Evolutionary conservation across 1,140 invertebrate genomes (phyloP), one percentile per base, ranked within the genome.

Genomic region (Anoplophora glabripennis): DNA sequence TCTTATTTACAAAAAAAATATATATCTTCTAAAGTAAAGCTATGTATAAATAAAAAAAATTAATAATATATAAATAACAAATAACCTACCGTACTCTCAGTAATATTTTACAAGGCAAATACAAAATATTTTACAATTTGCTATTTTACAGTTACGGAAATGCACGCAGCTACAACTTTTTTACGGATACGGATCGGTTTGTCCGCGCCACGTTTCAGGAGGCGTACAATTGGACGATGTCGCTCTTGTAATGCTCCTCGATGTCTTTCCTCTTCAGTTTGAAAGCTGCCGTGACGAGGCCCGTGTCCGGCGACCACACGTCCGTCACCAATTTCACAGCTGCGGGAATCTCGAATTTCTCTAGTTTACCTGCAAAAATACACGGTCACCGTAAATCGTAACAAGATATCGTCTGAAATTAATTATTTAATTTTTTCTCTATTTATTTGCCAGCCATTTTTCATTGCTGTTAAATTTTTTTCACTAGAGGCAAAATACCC

Each of bases 221-320:
- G 57, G 89, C 86, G 76, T 98, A 98, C 91, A 98, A 94, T 61
- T 87, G 80, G 70, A 92, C 90, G 69, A 98, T 94, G 75, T 94
- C 90, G 53, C 87, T 81, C 75, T 93, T 86, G 79, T 96, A 99
- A 68, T 86, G 84, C 56, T 96, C 89, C 76, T 97, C 91, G 55
- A 99, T 95, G 69, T 93, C 89, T 83, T 95, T 96, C 63, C 96
- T 83, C 77, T 96, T 96, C 63, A 99, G 81, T 79, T 99, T 99
- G 76, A 98, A 94, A 41, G 96, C 95, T 64, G 96, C 96, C 11
- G 96, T 99, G 0, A 93, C 93, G n/a, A 99, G 83, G 37, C 94
- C 95, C 83, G 90, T 92, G 73, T 96, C 94, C 0, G 96, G 94
- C 0, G 93, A 93, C 96, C 96, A 99, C 42, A 92, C 86, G 68